Evolutionary conservation across 2,888 invertebrate species (phyloP), one percentile per base, ranked within the genome.

Genomic region (Cephus pulcher): DNA sequence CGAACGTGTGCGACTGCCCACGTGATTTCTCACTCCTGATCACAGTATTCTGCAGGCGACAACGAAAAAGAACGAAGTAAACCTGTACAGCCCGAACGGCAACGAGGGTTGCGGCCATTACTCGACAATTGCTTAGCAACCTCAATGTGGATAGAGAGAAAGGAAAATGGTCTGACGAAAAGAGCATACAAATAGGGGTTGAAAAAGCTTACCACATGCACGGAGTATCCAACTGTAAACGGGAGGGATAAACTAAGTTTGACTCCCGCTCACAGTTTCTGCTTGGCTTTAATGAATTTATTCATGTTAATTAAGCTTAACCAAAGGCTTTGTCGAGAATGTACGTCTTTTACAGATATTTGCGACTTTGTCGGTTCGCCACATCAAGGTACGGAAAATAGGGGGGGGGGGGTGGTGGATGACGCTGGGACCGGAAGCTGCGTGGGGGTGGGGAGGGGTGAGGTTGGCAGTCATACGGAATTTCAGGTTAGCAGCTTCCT

Each of bases 201-300:
- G 15, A 23, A 23, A 56, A 56, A 56, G 56, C 23, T 56, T 56
- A 6, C 56, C 56, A 23, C 56, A 56, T 40, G 15, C 40, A 40
- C 0, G 15, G 56, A 6, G 23, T 2, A 56, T 56, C 23, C 23
- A 56, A 9, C 15, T 9, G 56, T 15, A 56, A 56, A 56, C 56
- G 56, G 6, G 9, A 56, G 9, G 56, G 23, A 23, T 56, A 56
- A 56, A 23, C 23, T 56, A 9, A 23, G 56, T 56, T 56, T 56
- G 56, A 56, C 56, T 56, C 23, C 23, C 56, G 56, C 9, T 56
- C 23, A 9, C 23, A 56, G 23, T 56, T 56, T 23, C 23, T 56
- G 56, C 56, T 56, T 75, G 77, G 79, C 79, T 77, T 77, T 77
- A 80, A 79, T 74, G 75, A 82, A 80, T 82, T 83, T 79, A 78